phyloP scores from a whole-genome alignment of 2,888 invertebrate genomes.

The Tachina fera region DNA sequence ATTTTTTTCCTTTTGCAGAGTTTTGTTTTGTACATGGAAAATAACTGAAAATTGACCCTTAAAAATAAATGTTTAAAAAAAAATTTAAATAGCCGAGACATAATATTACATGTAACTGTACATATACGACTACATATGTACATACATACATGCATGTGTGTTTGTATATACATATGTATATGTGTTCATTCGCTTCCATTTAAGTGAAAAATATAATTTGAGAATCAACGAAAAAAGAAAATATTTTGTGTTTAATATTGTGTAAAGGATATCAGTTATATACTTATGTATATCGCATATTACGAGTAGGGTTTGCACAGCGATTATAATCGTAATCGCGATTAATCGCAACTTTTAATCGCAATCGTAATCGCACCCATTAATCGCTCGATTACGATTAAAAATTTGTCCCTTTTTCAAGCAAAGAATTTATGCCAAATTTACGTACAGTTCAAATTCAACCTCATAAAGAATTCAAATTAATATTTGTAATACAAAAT shows the following conservation, averaged over 20 bases:
- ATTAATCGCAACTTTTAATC: no score
- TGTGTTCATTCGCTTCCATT: conserved; percentile 1
- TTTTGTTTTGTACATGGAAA: neutral
- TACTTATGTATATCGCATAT: neutral
- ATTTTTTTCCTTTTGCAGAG: neutral
- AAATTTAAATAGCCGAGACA: conserved; percentile 23
- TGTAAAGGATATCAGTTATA: neutral
- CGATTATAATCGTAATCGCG: no score
- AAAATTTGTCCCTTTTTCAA: no score
- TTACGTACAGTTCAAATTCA: no score
- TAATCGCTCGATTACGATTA: no score
- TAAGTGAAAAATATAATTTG: conserved; percentile 45
- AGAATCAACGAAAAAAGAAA: neutral
- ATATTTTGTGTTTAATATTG: conserved; percentile 19
- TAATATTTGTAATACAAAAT: no score
- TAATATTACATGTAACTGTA: neutral
- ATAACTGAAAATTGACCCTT: conserved; percentile 38
- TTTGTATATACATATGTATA: neutral
- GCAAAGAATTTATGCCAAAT: no score
- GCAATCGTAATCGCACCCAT: no score
- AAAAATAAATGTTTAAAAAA: conserved; percentile 18
- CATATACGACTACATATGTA: no score
- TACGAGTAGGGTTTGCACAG: no score
- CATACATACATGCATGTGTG: no score
- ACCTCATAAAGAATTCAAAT: no score